Conservation (phyloP, 2,888 invertebrate species). For the Autographa pulchrina region DNA sequence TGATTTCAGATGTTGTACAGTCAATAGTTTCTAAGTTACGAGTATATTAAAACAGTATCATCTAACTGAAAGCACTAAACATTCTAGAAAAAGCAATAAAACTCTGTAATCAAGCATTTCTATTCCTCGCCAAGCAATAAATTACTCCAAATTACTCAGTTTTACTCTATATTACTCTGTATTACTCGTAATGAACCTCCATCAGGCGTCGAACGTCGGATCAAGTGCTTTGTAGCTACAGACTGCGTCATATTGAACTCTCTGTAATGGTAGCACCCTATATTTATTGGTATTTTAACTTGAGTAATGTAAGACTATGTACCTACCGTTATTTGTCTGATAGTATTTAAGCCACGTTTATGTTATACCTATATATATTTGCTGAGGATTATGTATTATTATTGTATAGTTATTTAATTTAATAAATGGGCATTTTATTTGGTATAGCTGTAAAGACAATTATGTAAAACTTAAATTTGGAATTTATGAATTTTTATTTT, state of each 20-base stretch:
- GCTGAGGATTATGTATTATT: too few species aligned
- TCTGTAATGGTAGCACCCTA: not conserved
- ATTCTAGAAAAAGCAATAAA: not conserved
- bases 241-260: conserved; percentile 17
- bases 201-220: conserved; percentile 24
- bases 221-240: conserved; percentile 17
- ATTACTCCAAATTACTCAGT: conserved; percentile 13
- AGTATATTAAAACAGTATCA: too few species aligned
- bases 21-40: too few species aligned
- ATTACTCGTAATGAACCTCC: conserved; percentile 32
- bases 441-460: too few species aligned
- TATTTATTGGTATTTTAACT: conserved; percentile 11
- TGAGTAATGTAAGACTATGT: not conserved
- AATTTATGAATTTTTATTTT: too few species aligned
- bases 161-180: not conserved
- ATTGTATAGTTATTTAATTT: too few species aligned
- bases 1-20: too few species aligned
- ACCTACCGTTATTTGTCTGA: not conserved
- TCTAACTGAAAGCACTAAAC: not conserved
- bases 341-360: not conserved
- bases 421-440: too few species aligned
- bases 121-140: conserved; percentile 16
- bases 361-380: too few species aligned
- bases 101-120: not conserved
- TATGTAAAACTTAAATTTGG: too few species aligned